Conservation (phyloP, 2,113 vertebrate species). For the Phalacrocorax pelagicus region DNA sequence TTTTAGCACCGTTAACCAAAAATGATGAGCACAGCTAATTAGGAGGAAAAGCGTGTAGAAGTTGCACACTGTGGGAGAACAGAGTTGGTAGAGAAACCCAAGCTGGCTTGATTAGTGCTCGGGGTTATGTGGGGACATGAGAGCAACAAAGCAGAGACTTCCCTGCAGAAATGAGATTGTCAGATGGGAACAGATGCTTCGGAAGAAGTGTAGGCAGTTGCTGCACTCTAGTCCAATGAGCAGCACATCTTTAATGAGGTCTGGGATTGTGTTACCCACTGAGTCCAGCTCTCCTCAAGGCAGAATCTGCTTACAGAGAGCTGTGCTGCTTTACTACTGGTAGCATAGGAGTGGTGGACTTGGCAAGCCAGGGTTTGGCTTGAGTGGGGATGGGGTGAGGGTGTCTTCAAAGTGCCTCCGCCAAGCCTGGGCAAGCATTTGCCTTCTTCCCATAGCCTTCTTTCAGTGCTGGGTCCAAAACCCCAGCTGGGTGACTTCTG, state of each 20-base stretch:
- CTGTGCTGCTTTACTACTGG: background rate
- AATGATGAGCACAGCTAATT: background rate
- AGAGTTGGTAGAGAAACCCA: constrained; percentile 21
- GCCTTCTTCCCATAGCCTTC: background rate
- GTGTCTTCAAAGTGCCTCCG: background rate
- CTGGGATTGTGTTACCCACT: background rate
- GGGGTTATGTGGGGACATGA: constrained; percentile 16
- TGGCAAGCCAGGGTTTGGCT: background rate
- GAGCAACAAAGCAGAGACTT: constrained; percentile 41
- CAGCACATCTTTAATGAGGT: background rate
- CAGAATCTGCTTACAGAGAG: background rate
- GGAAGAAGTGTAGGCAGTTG: constrained; percentile 17
- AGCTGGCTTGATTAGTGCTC: background rate
- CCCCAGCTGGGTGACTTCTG: background rate
- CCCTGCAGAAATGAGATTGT: constrained; percentile 54
- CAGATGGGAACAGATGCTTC: constrained; percentile 41
- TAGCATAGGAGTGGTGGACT: background rate
- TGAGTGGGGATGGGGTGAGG: background rate
- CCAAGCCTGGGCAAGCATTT: background rate
- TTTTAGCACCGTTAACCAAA: background rate
- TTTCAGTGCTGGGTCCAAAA: background rate
- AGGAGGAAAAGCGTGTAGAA: background rate
- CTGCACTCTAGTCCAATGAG: constrained; percentile 38
- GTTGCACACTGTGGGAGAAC: background rate
- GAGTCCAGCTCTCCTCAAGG: background rate